Conservation (phyloP, 2,888 invertebrate species). For the Acheta domesticus region DNA sequence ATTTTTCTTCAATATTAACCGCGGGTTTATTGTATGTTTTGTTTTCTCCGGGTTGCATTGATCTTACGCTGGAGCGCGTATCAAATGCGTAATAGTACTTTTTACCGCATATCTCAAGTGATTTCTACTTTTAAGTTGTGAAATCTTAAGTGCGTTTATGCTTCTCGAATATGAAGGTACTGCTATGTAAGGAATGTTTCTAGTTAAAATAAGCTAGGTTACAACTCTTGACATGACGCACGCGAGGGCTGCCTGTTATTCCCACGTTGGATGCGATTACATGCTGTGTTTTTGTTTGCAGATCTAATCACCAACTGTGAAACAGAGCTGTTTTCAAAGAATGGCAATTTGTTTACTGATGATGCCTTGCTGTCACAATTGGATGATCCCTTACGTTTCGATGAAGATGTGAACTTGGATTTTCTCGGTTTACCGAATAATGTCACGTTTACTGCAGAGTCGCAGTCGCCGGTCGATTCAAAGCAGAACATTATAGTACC, state of each 20-base stretch:
- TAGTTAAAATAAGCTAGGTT: no score
- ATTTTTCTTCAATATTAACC: conserved; percentile 35
- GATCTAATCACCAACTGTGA: conserved; percentile 66
- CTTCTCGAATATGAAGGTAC: background rate
- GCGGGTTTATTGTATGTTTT: conserved; percentile 19
- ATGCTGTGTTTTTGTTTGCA: conserved; percentile 45
- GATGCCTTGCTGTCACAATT: conserved; percentile 51
- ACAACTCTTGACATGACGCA: no score
- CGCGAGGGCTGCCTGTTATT: no score
- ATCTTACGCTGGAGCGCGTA: no score
- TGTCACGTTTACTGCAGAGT: conserved; percentile 40
- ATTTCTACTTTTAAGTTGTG: no score
- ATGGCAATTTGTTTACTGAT: conserved; percentile 53
- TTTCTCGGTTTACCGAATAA: conserved; percentile 46
- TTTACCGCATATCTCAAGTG: no score
- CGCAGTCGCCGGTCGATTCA: conserved; percentile 34
- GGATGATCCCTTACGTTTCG: conserved; percentile 50
- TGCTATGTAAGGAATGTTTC: background rate
- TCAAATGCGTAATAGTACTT: no score
- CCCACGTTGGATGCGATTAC: no score
- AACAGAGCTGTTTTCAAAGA: conserved; percentile 60
- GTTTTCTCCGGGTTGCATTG: background rate
- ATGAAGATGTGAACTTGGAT: conserved; percentile 50
- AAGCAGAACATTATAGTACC: conserved; percentile 25
- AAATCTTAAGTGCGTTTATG: background rate